These are phyloP conservation scores for Ennomos fuscantarius DNA, from an alignment of 2,888 invertebrate species.

Conservation along the genomic window DNA sequence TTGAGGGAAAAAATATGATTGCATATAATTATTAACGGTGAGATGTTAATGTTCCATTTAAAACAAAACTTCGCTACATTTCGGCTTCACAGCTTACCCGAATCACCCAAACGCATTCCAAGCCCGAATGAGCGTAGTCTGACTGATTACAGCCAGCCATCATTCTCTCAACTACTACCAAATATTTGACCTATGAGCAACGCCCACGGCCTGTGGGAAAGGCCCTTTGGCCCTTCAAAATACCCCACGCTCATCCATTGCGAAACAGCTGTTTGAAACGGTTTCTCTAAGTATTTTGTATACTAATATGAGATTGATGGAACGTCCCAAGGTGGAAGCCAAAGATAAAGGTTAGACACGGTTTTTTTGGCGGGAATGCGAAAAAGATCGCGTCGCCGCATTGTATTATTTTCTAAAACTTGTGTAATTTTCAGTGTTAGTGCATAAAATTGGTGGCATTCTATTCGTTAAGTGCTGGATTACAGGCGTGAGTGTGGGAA, in stretches of 20 bases:
- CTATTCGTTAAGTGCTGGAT: too few relatives aligned
- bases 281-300: slow-evolving; percentile 32
- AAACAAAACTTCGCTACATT: too few relatives aligned
- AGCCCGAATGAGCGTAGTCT: slow-evolving; percentile 7
- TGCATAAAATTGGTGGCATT: too few relatives aligned
- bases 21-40: too few relatives aligned
- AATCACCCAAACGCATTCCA: slow-evolving; percentile 4
- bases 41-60: too few relatives aligned
- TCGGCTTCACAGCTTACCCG: neutral
- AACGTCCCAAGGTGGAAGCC: slow-evolving; percentile 27
- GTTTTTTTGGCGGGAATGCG: too few relatives aligned
- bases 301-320: slow-evolving; percentile 37
- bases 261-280: slow-evolving; percentile 39
- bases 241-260: slow-evolving; percentile 39
- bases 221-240: slow-evolving; percentile 37
- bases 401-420: too few relatives aligned
- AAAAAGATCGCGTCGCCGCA: too few relatives aligned
- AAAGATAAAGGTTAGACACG: slow-evolving; percentile 16
- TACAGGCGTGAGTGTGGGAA: too few relatives aligned
- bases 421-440: too few relatives aligned
- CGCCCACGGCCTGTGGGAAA: slow-evolving; percentile 40
- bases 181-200: slow-evolving; percentile 42
- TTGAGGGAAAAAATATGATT: too few relatives aligned
- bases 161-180: slow-evolving; percentile 33
- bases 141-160: slow-evolving; percentile 31